These are phyloP conservation scores for Thunnus thynnus DNA, from an alignment of 2,113 vertebrate genomes.

Conservation along the genomic window DNA sequence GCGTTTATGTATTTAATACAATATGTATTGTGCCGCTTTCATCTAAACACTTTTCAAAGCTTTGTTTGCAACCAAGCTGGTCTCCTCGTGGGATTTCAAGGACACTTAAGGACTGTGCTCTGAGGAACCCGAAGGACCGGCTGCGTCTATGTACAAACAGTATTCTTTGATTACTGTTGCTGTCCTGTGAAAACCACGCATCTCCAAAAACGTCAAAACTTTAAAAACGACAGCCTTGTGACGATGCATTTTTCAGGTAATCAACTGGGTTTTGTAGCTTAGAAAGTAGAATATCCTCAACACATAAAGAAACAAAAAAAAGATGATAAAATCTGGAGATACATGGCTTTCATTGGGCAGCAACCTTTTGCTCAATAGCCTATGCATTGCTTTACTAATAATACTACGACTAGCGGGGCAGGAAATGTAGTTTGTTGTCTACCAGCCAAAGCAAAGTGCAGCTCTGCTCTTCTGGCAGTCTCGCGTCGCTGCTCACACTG, in stretches of 20 bases:
- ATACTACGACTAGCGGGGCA: too few relatives aligned
- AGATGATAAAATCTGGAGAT: too few relatives aligned
- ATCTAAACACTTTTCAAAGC: not conserved
- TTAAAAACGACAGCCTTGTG: too few relatives aligned
- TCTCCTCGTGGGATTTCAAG: constrained; percentile 24
- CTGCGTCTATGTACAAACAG: not conserved
- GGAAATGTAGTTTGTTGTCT: not conserved
- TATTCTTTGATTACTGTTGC: not conserved
- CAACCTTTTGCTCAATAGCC: not conserved
- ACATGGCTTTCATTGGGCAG: not conserved
- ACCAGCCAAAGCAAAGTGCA: not conserved
- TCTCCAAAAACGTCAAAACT: not conserved
- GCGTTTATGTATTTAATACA: constrained; percentile 17
- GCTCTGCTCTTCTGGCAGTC: not conserved
- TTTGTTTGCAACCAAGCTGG: not conserved
- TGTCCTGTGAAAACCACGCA: not conserved
- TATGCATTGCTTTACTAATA: not conserved
- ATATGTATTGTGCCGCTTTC: too few relatives aligned
- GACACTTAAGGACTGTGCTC: constrained; percentile 50
- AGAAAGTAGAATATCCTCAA: too few relatives aligned
- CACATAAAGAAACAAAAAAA: too few relatives aligned
- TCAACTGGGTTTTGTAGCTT: not conserved
- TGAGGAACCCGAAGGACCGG: not conserved
- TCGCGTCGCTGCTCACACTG: not conserved
- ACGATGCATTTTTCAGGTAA: too few relatives aligned